These are phyloP conservation scores for Orthosia gothica DNA, from an alignment of 2,888 invertebrate genomes.

Conservation along the genomic window DNA sequence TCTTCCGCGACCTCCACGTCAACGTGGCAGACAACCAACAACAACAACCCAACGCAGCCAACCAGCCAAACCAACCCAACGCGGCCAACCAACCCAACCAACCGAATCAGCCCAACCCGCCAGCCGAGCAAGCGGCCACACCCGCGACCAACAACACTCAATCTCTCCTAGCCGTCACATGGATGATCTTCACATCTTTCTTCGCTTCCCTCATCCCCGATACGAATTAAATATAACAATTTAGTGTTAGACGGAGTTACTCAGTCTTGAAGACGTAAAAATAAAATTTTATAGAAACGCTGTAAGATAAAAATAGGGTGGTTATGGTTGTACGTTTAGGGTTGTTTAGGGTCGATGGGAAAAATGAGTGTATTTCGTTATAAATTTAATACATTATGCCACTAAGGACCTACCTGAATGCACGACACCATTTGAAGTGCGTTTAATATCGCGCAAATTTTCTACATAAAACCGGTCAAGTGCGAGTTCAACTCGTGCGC, in stretches of 20 bases:
- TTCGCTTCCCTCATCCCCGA: conserved; percentile 98
- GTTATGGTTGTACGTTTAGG: conserved; percentile 12
- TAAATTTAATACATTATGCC: conserved; percentile 5
- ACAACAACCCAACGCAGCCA: conserved; percentile 30
- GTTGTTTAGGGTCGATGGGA: background rate
- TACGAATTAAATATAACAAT: conserved; percentile 88
- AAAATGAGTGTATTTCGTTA: background rate
- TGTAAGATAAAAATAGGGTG: conserved; percentile 50
- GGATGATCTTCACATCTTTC: conserved; percentile 98
- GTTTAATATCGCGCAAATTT: too few relatives aligned
- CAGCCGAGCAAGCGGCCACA: conserved; percentile 62
- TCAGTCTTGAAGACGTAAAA: conserved; percentile 61
- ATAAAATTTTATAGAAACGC: conserved; percentile 49
- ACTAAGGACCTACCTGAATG: too few relatives aligned
- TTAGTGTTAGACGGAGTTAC: conserved; percentile 25
- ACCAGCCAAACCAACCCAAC: conserved; percentile 54
- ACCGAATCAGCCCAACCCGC: conserved; percentile 56
- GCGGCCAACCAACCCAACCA: conserved; percentile 44
- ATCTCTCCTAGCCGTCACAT: conserved; percentile 94
- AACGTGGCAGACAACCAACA: conserved; percentile 72
- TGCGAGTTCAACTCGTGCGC: too few relatives aligned
- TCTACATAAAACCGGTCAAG: too few relatives aligned
- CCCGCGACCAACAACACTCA: conserved; percentile 68
- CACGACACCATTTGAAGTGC: too few relatives aligned
- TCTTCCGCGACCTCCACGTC: conserved; percentile 93